phyloP scores from a whole-genome alignment of 2,797 vertebrate species.

The Sitta carolinensis region DNA sequence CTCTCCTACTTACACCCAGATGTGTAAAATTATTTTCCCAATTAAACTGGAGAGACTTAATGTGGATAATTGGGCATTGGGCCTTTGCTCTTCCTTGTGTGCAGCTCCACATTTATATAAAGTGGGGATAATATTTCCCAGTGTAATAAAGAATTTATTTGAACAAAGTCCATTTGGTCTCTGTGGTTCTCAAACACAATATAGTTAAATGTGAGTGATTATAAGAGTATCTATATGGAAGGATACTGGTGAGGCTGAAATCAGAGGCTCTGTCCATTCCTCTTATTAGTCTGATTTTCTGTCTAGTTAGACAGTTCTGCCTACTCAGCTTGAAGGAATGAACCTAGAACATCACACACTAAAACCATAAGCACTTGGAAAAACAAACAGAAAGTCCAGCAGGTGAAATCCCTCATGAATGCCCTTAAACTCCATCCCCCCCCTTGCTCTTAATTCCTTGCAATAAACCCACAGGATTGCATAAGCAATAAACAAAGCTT shows the following conservation, averaged over 20 bases:
- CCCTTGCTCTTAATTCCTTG: not conserved
- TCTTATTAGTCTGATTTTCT: not conserved
- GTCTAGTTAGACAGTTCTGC: not conserved
- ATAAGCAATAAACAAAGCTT: not conserved
- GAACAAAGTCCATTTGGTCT: not conserved
- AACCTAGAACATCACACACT: not conserved
- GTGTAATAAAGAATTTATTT: not conserved
- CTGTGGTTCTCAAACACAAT: not conserved
- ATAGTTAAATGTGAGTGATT: not conserved
- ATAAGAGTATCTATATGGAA: not conserved
- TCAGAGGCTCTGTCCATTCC: not conserved
- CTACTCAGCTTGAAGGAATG: not conserved
- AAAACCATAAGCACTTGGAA: not conserved
- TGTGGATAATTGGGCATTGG: not conserved
- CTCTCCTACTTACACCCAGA: not conserved
- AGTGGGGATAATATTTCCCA: not conserved
- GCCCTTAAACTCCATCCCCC: not conserved
- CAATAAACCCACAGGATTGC: not conserved
- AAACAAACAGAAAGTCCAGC: not conserved
- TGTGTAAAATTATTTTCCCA: not conserved
- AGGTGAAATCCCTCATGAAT: not conserved
- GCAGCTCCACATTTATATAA: not conserved
- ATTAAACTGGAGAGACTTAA: not conserved
- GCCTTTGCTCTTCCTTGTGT: not conserved
- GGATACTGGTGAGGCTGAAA: not conserved